Conservation (phyloP, 1,140 invertebrate species). For the Drosophila gunungcola region DNA sequence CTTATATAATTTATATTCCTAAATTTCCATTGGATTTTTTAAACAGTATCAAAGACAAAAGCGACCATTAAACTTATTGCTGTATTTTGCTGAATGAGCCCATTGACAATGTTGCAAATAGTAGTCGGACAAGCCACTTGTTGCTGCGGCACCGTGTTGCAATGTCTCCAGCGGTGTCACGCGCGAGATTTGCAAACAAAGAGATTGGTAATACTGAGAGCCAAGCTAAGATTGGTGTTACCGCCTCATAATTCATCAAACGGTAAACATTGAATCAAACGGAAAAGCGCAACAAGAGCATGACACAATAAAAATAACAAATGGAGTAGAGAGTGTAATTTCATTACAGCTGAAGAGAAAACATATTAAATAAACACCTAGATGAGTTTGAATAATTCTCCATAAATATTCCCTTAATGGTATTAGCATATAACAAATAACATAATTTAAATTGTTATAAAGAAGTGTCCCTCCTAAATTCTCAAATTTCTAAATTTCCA, state of each 20-base stretch:
- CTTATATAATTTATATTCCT: no score
- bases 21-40: no score
- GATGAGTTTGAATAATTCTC: neutral
- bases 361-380: neutral
- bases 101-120: slow-evolving; percentile 55
- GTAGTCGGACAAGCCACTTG: slow-evolving; percentile 25
- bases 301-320: slow-evolving; percentile 1
- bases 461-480: no score
- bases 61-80: neutral
- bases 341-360: neutral
- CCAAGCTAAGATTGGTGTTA: slow-evolving; percentile 7
- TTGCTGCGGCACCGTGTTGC: slow-evolving; percentile 39
- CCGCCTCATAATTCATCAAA: slow-evolving; percentile 59
- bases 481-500: no score
- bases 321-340: neutral
- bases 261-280: slow-evolving; percentile 67
- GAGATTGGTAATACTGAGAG: slow-evolving; percentile 18
- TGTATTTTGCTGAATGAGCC: slow-evolving; percentile 7
- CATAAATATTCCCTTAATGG: no score
- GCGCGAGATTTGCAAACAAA: slow-evolving; percentile 27
- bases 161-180: slow-evolving; percentile 36
- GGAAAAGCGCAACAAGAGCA: slow-evolving; percentile 26
- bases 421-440: no score
- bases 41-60: no score
- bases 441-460: no score